phyloP scores from a whole-genome alignment of 1,140 invertebrate species.

The Potamilus streckersoni region DNA sequence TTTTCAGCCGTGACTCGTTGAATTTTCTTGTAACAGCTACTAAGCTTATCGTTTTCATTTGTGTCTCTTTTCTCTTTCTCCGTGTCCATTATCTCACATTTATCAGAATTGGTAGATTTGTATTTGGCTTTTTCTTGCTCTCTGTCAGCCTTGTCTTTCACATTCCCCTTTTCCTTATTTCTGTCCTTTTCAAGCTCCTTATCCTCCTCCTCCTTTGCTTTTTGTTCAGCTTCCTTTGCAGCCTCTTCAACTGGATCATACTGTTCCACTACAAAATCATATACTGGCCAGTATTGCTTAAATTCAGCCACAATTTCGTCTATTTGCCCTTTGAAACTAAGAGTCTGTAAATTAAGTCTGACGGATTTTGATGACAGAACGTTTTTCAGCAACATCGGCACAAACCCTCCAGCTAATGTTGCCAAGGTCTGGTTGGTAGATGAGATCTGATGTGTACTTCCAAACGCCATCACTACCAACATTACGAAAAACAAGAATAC shows the following conservation, averaged over 20 bases:
- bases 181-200: constrained; percentile 36
- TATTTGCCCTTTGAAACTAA: constrained; percentile 65
- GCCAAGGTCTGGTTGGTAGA: constrained; percentile 65
- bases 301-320: constrained; percentile 64
- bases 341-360: constrained; percentile 59
- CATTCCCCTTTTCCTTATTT: constrained; percentile 7
- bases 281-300: constrained; percentile 63
- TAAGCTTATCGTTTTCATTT: neutral
- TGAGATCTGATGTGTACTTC: constrained; percentile 60
- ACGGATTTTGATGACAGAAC: constrained; percentile 57
- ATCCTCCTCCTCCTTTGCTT: constrained; percentile 20
- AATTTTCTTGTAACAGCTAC: neutral
- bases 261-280: constrained; percentile 47
- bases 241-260: constrained; percentile 42
- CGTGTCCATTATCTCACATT: constrained; percentile 29
- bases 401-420: constrained; percentile 63
- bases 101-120: constrained; percentile 25
- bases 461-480: constrained; percentile 66
- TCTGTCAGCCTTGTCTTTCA: constrained; percentile 12
- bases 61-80: constrained; percentile 17
- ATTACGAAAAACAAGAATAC: constrained; percentile 65
- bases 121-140: constrained; percentile 24
- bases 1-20: constrained; percentile 1
- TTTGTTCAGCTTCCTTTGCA: constrained; percentile 30
- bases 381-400: constrained; percentile 63